These are phyloP conservation scores for Microctonus aethiopoides DNA, from an alignment of 2,888 invertebrate species.

Conservation along the genomic window DNA sequence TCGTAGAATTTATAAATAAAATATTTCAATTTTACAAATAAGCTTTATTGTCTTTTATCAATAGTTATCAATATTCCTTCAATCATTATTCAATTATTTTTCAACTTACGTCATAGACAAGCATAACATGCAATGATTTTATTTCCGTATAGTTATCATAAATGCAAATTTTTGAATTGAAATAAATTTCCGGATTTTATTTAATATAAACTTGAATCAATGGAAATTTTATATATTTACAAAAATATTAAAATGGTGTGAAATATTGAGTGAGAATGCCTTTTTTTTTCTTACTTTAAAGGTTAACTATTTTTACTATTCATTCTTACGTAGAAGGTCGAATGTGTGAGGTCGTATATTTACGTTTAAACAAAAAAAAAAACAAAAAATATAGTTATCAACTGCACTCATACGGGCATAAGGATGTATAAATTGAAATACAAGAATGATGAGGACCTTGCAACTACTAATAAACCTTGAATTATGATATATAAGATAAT, in stretches of 20 bases:
- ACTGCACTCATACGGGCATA: background rate
- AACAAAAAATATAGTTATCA: background rate
- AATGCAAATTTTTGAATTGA: background rate
- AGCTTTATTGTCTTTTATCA: no score
- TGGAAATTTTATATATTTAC: background rate
- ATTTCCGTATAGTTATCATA: background rate
- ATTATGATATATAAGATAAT: background rate
- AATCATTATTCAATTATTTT: background rate
- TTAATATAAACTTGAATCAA: no score
- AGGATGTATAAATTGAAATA: background rate
- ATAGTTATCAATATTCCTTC: no score
- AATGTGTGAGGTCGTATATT: no score
- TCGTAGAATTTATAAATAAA: conserved; percentile 1
- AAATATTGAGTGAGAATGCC: background rate
- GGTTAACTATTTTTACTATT: background rate
- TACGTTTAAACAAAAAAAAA: background rate
- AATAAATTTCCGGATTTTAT: no score
- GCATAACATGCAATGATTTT: background rate
- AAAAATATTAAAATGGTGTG: no score
- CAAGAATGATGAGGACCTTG: background rate
- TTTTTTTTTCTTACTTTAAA: background rate
- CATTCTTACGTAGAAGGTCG: background rate
- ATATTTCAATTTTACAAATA: no score
- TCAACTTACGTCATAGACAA: background rate
- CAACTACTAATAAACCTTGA: background rate